These are phyloP conservation scores for Phenacoccus solenopsis DNA, from an alignment of 1,140 invertebrate species.

Conservation along the genomic window DNA sequence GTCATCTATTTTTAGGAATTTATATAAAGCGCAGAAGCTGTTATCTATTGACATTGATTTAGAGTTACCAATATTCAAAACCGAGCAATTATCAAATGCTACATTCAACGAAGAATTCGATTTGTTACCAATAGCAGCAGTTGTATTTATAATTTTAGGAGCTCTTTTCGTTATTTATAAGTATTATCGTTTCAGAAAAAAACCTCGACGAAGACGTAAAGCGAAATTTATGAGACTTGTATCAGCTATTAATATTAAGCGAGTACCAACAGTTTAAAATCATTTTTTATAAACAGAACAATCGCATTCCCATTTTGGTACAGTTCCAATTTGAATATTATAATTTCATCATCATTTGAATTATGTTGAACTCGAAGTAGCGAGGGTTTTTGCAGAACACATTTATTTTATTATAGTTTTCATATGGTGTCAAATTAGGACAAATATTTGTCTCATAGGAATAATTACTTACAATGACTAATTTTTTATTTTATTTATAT, in stretches of 20 bases:
- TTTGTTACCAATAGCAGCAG: slow-evolving; percentile 18
- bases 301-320: too few relatives aligned
- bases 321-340: too few relatives aligned
- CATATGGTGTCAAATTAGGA: too few relatives aligned
- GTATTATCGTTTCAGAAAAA: slow-evolving; percentile 25
- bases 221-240: slow-evolving; percentile 18
- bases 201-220: slow-evolving; percentile 26
- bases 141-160: slow-evolving; percentile 22
- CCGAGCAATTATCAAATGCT: slow-evolving; percentile 19
- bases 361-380: too few relatives aligned
- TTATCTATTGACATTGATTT: slow-evolving; percentile 43
- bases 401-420: too few relatives aligned
- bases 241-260: background rate
- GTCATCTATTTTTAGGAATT: slow-evolving; percentile 39
- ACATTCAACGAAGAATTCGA: slow-evolving; percentile 22
- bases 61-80: slow-evolving; percentile 31
- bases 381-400: too few relatives aligned
- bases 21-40: slow-evolving; percentile 59
- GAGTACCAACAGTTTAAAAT: background rate
- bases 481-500: too few relatives aligned
- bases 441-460: too few relatives aligned
- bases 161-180: slow-evolving; percentile 23
- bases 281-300: too few relatives aligned
- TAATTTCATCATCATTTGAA: too few relatives aligned
- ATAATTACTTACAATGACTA: too few relatives aligned